phyloP scores from a whole-genome alignment of 2,797 vertebrate genomes.

The Chaetophractus vellerosus region DNA sequence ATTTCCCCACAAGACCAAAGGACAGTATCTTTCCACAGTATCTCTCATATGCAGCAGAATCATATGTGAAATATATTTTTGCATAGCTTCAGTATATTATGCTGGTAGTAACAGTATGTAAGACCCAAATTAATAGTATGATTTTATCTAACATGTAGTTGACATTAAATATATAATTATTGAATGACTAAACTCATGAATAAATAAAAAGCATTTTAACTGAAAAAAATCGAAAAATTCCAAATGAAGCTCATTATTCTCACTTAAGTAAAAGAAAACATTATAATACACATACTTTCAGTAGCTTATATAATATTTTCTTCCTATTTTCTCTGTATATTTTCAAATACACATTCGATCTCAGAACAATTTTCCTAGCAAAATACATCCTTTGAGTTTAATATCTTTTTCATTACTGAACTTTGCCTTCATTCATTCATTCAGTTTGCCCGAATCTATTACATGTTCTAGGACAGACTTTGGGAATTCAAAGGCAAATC shows the following conservation, averaged over 20 bases:
- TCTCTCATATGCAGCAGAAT: not conserved
- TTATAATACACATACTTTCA: not conserved
- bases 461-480: not conserved
- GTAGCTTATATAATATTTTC: not conserved
- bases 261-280: not conserved
- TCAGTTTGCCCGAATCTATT: not conserved
- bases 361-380: not conserved
- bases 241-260: not conserved
- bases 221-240: slow-evolving; percentile 15
- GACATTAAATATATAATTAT: slow-evolving; percentile 4
- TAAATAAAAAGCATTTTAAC: not conserved
- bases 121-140: not conserved
- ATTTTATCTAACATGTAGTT: not conserved
- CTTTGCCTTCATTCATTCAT: not conserved
- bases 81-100: not conserved
- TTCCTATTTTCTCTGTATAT: not conserved
- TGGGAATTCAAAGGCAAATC: not conserved
- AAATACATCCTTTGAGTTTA: not conserved
- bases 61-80: not conserved
- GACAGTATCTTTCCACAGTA: not conserved
- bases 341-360: not conserved
- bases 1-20: slow-evolving; percentile 21
- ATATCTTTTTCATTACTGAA: not conserved
- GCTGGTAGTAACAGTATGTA: not conserved
- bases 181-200: slow-evolving; percentile 16